Percentiles rank a stretch among this genome's conserved stretches.
phyloP scores from a whole-genome alignment of 2,113 vertebrate species.

The Oostethus manadensis region DNA sequence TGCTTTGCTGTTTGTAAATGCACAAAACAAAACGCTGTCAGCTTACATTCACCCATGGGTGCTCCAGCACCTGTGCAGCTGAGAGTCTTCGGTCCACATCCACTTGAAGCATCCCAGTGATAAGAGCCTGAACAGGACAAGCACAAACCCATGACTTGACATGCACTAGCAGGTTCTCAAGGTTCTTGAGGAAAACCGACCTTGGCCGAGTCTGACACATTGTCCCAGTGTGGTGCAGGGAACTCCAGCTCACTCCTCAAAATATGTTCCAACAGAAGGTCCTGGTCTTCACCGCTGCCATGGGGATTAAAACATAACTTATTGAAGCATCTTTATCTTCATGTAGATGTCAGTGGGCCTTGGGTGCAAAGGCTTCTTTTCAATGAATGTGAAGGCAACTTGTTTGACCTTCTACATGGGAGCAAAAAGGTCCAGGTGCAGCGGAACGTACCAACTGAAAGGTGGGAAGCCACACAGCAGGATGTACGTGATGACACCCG shows the following conservation, averaged over 20 bases:
- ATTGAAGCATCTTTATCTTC: too few relatives aligned
- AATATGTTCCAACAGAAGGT: constrained; percentile 92
- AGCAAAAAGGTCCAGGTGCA: neutral
- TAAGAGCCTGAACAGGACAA: constrained; percentile 78
- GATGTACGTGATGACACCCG: constrained; percentile 95
- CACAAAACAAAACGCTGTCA: neutral
- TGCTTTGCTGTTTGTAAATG: neutral
- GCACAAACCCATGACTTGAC: neutral
- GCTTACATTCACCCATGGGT: constrained; percentile 97
- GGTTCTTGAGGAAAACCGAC: constrained; percentile 55
- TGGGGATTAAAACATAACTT: constrained; percentile 9
- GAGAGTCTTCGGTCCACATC: constrained; percentile 87
- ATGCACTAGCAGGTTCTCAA: neutral
- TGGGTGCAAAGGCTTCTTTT: too few relatives aligned
- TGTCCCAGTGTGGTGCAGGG: constrained; percentile 91
- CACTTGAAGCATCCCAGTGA: constrained; percentile 90
- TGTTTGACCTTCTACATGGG: too few relatives aligned
- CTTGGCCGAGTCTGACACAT: constrained; percentile 90
- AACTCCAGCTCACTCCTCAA: constrained; percentile 88
- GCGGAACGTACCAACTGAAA: constrained; percentile 82
- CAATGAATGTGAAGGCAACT: too few relatives aligned
- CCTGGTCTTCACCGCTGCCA: constrained; percentile 87
- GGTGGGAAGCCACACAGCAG: constrained; percentile 97
- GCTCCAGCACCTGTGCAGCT: constrained; percentile 88
- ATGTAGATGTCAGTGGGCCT: too few relatives aligned